phyloP scores from a whole-genome alignment of 2,113 vertebrate genomes.

The Rynchops niger region DNA sequence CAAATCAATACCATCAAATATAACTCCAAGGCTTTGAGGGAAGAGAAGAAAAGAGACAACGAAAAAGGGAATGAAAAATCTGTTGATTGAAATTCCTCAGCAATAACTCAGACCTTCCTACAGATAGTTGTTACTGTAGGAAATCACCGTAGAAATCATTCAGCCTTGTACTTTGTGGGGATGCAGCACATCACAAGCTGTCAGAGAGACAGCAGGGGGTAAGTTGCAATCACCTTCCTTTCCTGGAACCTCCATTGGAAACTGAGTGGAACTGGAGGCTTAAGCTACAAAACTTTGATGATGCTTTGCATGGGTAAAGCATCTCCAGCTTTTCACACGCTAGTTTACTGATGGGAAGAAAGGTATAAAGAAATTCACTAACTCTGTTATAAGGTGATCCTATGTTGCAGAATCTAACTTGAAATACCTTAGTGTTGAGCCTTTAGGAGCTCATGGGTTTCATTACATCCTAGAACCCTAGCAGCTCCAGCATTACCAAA shows the following conservation, averaged over 20 bases:
- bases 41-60: not conserved
- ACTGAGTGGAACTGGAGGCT: not conserved
- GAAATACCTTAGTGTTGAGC: accelerated
- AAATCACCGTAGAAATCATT: not conserved
- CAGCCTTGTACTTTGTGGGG: not conserved
- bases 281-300: not conserved
- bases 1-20: not conserved
- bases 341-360: not conserved
- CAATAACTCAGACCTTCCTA: not conserved
- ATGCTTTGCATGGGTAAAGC: not conserved
- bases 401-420: not conserved
- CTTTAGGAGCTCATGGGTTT: not conserved
- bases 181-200: not conserved
- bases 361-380: not conserved
- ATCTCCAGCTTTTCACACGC: not conserved
- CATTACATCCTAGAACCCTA: not conserved
- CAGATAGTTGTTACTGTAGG: not conserved
- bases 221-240: not conserved
- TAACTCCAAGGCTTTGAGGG: not conserved
- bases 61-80: not conserved
- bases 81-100: not conserved
- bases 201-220: not conserved
- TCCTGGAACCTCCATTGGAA: not conserved
- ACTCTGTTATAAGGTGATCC: not conserved
- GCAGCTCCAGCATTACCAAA: not conserved